Evolutionary conservation across 2,113 vertebrate genomes (phyloP), one percentile per base, ranked within the genome.

Genomic region (Protobothrops flavoviridis): DNA sequence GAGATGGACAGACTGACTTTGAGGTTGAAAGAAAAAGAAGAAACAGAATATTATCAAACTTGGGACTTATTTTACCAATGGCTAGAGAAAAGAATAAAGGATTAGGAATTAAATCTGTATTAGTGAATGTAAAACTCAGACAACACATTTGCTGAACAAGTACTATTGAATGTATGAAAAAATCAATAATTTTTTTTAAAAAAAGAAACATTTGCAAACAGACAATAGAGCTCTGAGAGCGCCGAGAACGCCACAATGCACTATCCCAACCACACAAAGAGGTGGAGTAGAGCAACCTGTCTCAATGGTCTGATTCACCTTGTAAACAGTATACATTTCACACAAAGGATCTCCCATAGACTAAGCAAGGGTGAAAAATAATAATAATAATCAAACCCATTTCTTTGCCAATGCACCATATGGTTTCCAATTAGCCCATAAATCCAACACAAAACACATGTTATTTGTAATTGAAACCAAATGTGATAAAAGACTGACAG

Each of bases 361-460:
- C 81, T 87, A 15, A 29, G 91, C 26, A 43, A 93, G 53, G 17
- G 94, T 74, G 61, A 92, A 96, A 56, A 89, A 88, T 55, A 89
- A 50, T 50, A 90, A 96, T 50, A 50, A 94, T 86, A 88, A 94
- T 74, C 59, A 86, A 85, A 90, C 91, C 33, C 61, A 95, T 24
- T 61, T 91, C 89, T 61, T 4, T 17, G 53, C 33, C 96, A 94
- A 94, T 0, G 0, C 12, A 92, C 39, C 0, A 0, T 39, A 17
- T 2, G 3, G 87, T 87, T 61, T 53, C 93, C 0, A 0, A 69
- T 33, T n/a, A 94, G 87, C 94, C 59, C 64, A 92, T 3, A 0
- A 81, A 91, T 61, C 52, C 89, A 90, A 94, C 93, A 61, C 61
- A 93, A 96, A 94, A 69, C 94, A 96, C 93, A 95, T 90, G 88